A percentile compares a stretch with the other conserved stretches of the same genome.
Conservation (phyloP, 1,140 invertebrate genomes). For the Meloidogyne chitwoodi region DNA sequence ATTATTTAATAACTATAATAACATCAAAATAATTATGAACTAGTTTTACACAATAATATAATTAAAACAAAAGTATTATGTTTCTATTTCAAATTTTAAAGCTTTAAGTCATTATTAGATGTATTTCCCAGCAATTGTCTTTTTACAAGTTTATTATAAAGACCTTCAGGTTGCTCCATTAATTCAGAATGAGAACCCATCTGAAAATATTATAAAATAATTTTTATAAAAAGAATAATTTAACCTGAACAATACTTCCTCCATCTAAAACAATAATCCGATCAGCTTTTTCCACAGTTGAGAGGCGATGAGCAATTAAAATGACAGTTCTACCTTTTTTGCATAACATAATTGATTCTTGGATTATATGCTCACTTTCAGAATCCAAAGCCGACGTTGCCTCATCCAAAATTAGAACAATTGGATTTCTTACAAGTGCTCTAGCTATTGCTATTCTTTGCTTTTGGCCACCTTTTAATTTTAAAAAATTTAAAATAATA, state of each 20-base stretch:
- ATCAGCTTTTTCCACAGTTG: conserved; percentile 62
- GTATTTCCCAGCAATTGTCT: conserved; percentile 26
- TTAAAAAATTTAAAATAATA: conserved; percentile 56
- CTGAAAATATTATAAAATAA: conserved; percentile 17
- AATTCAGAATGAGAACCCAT: conserved; percentile 32
- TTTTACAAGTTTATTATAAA: conserved; percentile 32
- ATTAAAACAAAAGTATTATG: background rate
- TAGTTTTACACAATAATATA: too few species aligned
- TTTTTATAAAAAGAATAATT: background rate
- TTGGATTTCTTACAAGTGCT: conserved; percentile 22
- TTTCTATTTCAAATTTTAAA: background rate
- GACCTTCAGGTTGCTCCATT: conserved; percentile 28
- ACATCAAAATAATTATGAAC: too few species aligned
- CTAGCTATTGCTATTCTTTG: conserved; percentile 33
- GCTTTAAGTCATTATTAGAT: background rate
- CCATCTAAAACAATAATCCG: conserved; percentile 62
- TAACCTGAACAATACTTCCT: conserved; percentile 42
- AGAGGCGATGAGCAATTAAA: conserved; percentile 64
- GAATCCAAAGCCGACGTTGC: conserved; percentile 49
- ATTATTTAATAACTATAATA: too few species aligned
- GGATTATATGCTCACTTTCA: conserved; percentile 46
- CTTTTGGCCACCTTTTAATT: conserved; percentile 43
- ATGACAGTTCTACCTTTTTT: conserved; percentile 62
- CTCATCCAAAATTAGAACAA: conserved; percentile 42
- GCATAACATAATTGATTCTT: conserved; percentile 57